Base-by-base conservation (phyloP, 2,797 vertebrate species). In the Sebastes wilsoni region DNA sequence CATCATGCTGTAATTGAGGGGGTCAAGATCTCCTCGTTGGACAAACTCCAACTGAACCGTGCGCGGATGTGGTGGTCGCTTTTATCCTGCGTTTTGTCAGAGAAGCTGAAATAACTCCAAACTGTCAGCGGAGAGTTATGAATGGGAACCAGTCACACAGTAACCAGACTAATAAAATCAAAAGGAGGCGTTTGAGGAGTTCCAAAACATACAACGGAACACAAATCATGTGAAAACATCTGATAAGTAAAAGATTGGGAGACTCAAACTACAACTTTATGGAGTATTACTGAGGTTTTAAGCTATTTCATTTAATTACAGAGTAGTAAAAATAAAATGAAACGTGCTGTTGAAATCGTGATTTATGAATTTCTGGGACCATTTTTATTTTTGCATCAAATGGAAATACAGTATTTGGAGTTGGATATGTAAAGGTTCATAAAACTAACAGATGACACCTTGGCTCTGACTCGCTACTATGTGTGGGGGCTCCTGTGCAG, bases 11-110 rank as follows among this genome's bases (percentile, higher is more conserved):
- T 93, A 94, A 95, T 94, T 95, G 91, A 82, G 88, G 92, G 46
- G 94, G 94, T 95, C 93, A 88, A 84, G 89, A 93, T 90, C 89
- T 91, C 87, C 83, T 83, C 28, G 61, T 85, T 94, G 95, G 94
- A 94, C 88, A 85, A 87, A 88, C 87, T 95, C 93, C 94, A 94
- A 88, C 36, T 90, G 81, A 93, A 88, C 93, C 89, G 59, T 88
- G 75, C 73, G 22, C 56, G 82, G 81, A 90, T 82, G 83, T 74
- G 82, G 80, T 83, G 85, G 72, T 89, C 59, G 82, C 93, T 93
- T 94, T 94, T 80, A 93, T 94, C 89, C 91, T 83, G 89, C 85
- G 60, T 71, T 91, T 90, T 93, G 87, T 94, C 92, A 88, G 77
- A 87, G 80, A 91, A 90, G 79, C 89, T 88, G 85, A 94, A 94